Percentiles rank a stretch among this genome's conserved stretches.
Evolutionary conservation across 2,113 vertebrate genomes (phyloP).

Genomic region (Vulpes ferrilata): DNA sequence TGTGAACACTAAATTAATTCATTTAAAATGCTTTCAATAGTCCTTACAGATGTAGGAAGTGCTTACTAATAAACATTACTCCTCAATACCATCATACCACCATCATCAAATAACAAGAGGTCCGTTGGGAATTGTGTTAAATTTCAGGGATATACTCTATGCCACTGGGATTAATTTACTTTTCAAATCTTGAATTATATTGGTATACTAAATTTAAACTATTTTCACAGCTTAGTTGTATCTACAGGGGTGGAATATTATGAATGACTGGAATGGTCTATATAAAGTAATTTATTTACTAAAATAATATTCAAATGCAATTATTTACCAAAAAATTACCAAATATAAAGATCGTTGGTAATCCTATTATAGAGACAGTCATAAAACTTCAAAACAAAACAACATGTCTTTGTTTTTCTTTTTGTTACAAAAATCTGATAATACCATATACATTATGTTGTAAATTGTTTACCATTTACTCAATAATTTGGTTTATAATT

Average conservation of each 20-base stretch:
- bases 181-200: slow-evolving; percentile 67
- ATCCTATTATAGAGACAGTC: neutral
- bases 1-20: slow-evolving; percentile 13
- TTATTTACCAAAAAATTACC: neutral
- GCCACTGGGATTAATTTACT: slow-evolving; percentile 40
- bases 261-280: neutral
- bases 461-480: neutral
- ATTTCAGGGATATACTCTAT: slow-evolving; percentile 42
- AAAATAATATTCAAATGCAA: slow-evolving; percentile 4
- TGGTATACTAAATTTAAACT: slow-evolving; percentile 48
- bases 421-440: neutral
- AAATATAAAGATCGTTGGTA: neutral
- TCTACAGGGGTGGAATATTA: neutral
- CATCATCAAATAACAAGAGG: neutral
- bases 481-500: slow-evolving; percentile 6
- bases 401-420: neutral
- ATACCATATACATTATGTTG: neutral
- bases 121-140: slow-evolving; percentile 26
- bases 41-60: neutral
- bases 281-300: slow-evolving; percentile 2
- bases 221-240: slow-evolving; percentile 31
- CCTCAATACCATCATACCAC: neutral
- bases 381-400: slow-evolving; percentile 1
- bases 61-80: neutral
- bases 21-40: slow-evolving; percentile 19